Base-by-base conservation (phyloP, 2,797 vertebrate genomes). In the Danio jaintianensis region DNA sequence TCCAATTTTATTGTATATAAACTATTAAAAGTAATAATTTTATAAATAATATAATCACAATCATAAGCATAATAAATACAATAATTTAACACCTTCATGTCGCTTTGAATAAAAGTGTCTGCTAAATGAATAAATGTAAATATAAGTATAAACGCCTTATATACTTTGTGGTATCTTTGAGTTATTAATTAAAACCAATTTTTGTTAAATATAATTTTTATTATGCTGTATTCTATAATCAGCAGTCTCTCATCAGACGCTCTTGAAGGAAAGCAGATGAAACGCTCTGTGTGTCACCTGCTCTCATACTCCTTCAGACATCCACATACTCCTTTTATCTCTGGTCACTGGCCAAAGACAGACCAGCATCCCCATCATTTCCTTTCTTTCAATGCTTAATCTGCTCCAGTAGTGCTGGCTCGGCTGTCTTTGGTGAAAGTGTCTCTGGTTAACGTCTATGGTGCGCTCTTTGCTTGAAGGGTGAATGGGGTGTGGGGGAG, bases 301-400 rank as follows among this genome's bases (percentile, higher is more conserved):
- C 47, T 15, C 20, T 59, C 48, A n/a, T 47, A 42, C 67, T 53
- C 64, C 53, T 47, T 50, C 9, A 73, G 45, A 73, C 58, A 67
- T 11, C 15, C 40, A 43, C 47, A 71, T 16, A n/a, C 56, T 59
- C 36, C 64, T 75, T 76, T 79, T 15, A 47, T 80, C 55, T 78
- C 38, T 66, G 58, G 47, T 61, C n/a, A 45, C 36, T 22, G 13
- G 48, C 59, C 9, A 74, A 63, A 70, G 9, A 43, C 38, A 83
- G 84, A 83, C 81, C 64, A 77, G 18, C 52, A 73, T 84, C 79
- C 82, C 36, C 62, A 63, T 67, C 12, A 62, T 68, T 74, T 79
- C 70, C 75, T 75, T 55, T 56, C 38, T 58, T 63, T 78, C 43
- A 70, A 18, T 0, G 2, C 42, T 79, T 67, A n/a, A n/a, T 48